These are phyloP conservation scores for Yponomeuta malinellus DNA, from an alignment of 2,888 invertebrate genomes.

Conservation along the genomic window DNA sequence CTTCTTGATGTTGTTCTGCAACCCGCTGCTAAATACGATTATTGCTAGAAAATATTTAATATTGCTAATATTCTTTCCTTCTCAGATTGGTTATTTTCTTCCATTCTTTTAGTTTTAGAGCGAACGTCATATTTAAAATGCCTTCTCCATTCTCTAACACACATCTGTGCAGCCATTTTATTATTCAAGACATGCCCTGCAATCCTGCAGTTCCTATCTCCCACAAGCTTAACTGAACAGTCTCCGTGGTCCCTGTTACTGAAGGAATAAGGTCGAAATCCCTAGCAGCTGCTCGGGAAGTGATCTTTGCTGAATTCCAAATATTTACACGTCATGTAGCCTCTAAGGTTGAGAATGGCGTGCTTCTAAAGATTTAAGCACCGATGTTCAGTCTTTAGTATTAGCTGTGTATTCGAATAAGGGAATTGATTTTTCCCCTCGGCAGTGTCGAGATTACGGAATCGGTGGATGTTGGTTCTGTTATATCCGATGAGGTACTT, in stretches of 20 bases:
- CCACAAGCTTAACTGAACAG: neutral
- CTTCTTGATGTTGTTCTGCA: no score
- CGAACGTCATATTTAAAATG: neutral
- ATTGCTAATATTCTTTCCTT: no score
- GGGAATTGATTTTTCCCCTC: neutral
- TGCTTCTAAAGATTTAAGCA: neutral
- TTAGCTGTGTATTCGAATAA: neutral
- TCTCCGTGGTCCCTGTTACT: neutral
- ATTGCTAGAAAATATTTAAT: no score
- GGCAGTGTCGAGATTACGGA: neutral
- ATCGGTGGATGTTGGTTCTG: neutral
- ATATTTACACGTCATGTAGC: neutral
- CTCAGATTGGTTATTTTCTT: no score
- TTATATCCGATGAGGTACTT: neutral
- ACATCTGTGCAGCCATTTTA: neutral
- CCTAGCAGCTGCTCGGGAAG: neutral
- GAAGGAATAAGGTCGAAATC: neutral
- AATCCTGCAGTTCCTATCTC: neutral
- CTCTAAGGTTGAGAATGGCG: neutral
- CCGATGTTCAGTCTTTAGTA: neutral
- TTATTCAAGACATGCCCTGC: conserved; percentile 1
- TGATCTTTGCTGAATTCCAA: neutral
- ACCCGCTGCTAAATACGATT: no score
- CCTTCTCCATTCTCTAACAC: neutral
- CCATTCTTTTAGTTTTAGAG: neutral